A percentile compares a stretch with the other conserved stretches of the same genome.
phyloP scores from a whole-genome alignment of 2,113 vertebrate genomes.

The Triplophysa tibetana region DNA sequence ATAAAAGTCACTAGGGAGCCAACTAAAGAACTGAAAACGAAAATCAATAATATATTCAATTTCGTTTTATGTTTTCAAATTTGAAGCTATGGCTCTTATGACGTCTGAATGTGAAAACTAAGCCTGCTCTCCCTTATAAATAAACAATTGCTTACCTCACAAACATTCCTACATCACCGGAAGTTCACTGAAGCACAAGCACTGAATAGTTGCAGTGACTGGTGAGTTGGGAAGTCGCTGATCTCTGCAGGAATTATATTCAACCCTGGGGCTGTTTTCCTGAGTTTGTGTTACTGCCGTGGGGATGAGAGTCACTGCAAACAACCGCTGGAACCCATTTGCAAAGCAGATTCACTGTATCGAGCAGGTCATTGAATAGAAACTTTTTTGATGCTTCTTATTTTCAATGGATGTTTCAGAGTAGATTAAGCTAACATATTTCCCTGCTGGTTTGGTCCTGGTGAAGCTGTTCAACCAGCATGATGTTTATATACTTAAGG shows the following conservation, averaged over 20 bases:
- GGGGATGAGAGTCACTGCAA: conserved; percentile 2
- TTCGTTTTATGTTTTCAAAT: too few relatives aligned
- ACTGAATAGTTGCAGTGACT: not conserved
- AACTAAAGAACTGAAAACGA: too few relatives aligned
- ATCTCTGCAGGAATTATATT: conserved; percentile 42
- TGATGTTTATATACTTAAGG: too few relatives aligned
- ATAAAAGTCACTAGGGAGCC: too few relatives aligned
- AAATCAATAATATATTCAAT: too few relatives aligned
- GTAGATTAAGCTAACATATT: too few relatives aligned
- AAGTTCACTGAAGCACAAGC: too few relatives aligned
- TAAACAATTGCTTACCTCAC: not conserved
- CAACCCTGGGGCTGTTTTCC: conserved; percentile 38
- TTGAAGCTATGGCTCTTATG: too few relatives aligned
- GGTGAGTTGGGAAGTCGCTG: conserved; percentile 16
- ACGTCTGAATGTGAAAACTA: not conserved
- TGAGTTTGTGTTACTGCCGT: conserved; percentile 4
- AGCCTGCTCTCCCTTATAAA: not conserved
- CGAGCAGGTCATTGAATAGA: not conserved
- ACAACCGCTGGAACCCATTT: conserved; percentile 27
- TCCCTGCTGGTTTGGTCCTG: too few relatives aligned
- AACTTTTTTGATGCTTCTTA: not conserved
- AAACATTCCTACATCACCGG: not conserved
- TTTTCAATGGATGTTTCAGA: not conserved
- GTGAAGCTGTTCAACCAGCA: too few relatives aligned
- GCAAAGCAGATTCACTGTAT: conserved; percentile 25